Percentiles rank a stretch among this genome's conserved stretches.
phyloP scores from a whole-genome alignment of 53 echinoderm and acorn worm genomes.

The Glandiceps talaboti region DNA sequence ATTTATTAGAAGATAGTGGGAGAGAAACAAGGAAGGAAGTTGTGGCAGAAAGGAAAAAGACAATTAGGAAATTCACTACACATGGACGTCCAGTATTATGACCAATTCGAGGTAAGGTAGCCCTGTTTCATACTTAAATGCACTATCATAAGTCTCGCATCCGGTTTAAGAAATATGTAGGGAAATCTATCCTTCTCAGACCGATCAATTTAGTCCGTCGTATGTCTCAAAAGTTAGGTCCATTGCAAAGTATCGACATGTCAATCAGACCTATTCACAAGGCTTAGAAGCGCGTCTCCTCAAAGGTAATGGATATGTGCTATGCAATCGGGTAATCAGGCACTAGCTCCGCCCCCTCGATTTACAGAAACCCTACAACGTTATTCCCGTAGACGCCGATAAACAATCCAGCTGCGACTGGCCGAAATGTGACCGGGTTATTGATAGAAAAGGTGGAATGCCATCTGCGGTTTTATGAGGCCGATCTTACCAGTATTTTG shows the following conservation, averaged over 20 bases:
- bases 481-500: neutral
- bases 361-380: neutral
- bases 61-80: neutral
- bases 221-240: neutral
- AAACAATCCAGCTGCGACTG: neutral
- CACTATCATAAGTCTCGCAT: too few relatives aligned
- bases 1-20: too few relatives aligned
- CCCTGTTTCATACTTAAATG: too few relatives aligned
- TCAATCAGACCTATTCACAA: neutral
- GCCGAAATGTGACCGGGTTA: neutral
- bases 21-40: neutral
- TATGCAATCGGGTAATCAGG: neutral
- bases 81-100: neutral
- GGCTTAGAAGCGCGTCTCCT: neutral
- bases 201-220: neutral
- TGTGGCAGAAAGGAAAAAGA: neutral
- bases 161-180: neutral
- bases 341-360: neutral
- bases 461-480: neutral
- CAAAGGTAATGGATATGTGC: neutral
- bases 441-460: neutral
- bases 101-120: too few relatives aligned
- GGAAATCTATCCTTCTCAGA: neutral
- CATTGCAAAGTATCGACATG: neutral
- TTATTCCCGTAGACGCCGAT: neutral